Conservation (phyloP, 1,140 invertebrate species). For the Uloborus diversus region DNA sequence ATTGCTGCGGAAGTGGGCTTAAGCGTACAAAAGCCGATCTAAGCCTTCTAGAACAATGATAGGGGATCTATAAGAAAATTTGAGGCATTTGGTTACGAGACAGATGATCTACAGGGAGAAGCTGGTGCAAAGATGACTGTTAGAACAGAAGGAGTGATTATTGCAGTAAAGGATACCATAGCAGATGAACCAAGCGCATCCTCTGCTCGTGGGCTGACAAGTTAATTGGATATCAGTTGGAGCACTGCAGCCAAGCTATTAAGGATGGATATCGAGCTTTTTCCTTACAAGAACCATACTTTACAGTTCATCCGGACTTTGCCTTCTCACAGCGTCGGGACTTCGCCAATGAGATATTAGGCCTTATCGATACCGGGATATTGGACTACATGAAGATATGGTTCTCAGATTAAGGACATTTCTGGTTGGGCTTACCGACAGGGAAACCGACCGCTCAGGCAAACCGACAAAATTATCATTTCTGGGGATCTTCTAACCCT, state of each 20-base stretch:
- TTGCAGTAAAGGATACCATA: background rate
- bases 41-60: too few relatives aligned
- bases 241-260: conserved; percentile 1
- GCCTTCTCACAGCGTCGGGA: background rate
- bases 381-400: background rate
- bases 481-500: background rate
- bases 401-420: background rate
- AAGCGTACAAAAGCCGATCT: too few relatives aligned
- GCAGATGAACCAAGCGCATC: background rate
- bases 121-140: background rate
- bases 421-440: too few relatives aligned
- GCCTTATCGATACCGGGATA: background rate
- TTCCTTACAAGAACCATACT: background rate
- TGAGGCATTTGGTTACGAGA: background rate
- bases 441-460: too few relatives aligned
- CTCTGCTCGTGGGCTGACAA: background rate
- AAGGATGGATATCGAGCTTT: background rate
- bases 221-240: background rate
- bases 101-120: background rate
- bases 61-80: too few relatives aligned
- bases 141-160: background rate
- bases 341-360: background rate
- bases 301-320: background rate
- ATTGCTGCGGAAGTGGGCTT: too few relatives aligned
- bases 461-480: background rate